Conservation (phyloP, 2,113 vertebrate species). For the Nanorana parkeri region DNA sequence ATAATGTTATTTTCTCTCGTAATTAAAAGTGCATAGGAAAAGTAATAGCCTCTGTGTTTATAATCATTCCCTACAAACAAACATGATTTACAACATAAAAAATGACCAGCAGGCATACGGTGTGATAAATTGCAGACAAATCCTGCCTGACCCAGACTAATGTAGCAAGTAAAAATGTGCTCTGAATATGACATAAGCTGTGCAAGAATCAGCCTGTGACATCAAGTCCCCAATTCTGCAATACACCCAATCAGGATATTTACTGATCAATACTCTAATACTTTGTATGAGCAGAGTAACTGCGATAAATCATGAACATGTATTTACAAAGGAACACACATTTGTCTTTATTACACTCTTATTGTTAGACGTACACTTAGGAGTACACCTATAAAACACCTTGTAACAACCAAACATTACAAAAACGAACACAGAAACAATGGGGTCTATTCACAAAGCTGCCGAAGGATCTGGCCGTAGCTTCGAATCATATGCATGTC, state of each 20-base stretch:
- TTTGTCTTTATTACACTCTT: too few species aligned
- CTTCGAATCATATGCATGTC: too few species aligned
- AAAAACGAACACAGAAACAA: too few species aligned
- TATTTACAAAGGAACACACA: too few species aligned
- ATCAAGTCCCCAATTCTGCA: background rate
- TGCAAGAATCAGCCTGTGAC: background rate
- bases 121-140: slow-evolving; percentile 46
- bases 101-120: slow-evolving; percentile 29
- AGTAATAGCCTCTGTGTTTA: background rate
- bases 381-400: too few species aligned
- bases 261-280: background rate
- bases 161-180: slow-evolving; percentile 48
- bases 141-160: slow-evolving; percentile 52
- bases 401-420: too few species aligned
- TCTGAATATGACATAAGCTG: slow-evolving; percentile 48
- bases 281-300: background rate
- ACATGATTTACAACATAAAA: slow-evolving; percentile 50
- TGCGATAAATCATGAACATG: background rate
- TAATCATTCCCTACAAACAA: slow-evolving; percentile 33
- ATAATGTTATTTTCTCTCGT: background rate
- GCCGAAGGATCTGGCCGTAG: too few species aligned
- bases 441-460: too few species aligned
- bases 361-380: too few species aligned
- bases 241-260: background rate
- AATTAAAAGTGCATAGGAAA: slow-evolving; percentile 41